Evolutionary conservation across 1,140 invertebrate genomes (phyloP), one percentile per base, ranked within the genome.

Genomic region (Zaprionus capensis): DNA sequence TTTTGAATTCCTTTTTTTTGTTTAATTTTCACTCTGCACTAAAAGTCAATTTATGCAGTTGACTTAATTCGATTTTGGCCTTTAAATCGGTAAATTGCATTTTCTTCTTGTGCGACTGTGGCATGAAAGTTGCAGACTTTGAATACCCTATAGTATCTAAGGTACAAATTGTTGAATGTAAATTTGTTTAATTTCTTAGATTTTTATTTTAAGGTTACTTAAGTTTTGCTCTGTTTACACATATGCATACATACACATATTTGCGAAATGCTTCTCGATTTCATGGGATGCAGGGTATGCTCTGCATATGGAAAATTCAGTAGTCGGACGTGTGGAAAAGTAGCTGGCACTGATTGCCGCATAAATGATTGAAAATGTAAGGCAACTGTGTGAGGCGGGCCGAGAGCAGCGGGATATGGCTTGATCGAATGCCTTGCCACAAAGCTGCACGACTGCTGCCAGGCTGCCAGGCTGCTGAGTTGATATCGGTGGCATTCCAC

Each of bases 21-120:
- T 53, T 56, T 57, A 46, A 59, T 15, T 68, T 65, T 68, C 53
- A 26, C 59, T 64, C 72, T 88, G 77, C 77, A 75, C 77, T 78
- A 81, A 86, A 88, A 87, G 80, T 84, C 84, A 83, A 78, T 88
- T 88, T 83, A 88, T 87, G 78, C 83, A 87, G 80, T 87, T 83
- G 84, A 87, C 81, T 87, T 87, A 83, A 87, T 87, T 87, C 78
- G 81, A 83, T 88, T 87, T 78, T 81, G 66, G 71, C 64, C 61
- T 73, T 53, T 49, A 87, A 85, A 81, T 80, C 79, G 73, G 56
- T 38, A 56, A 63, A 86, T 79, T 55, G 56, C 24, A 51, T 20
- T 82, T 79, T 56, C 31, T 62, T n/a, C 46, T 14, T 56, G 14
- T 51, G 46, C 31, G 28, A 12, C 31, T 22, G 28, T 17, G 1